These are phyloP conservation scores for Oreohelix idahoensis DNA, from an alignment of 1,140 invertebrate species.

Conservation along the genomic window DNA sequence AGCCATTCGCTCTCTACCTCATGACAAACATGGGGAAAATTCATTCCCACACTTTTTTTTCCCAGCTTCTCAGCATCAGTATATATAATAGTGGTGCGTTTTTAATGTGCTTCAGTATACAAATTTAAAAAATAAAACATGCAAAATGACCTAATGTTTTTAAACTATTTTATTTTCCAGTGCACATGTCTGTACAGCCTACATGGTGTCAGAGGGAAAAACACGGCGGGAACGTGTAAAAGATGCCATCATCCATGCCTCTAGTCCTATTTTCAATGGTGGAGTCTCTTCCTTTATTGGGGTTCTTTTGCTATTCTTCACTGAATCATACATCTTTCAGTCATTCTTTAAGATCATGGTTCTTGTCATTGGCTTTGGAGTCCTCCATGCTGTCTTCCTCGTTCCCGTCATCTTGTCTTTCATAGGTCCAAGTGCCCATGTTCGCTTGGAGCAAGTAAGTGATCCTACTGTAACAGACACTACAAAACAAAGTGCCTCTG, in stretches of 20 bases:
- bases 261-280: conserved; percentile 95
- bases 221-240: conserved; percentile 81
- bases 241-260: conserved; percentile 90
- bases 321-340: conserved; percentile 95
- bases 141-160: not conserved
- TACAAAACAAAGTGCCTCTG: not conserved
- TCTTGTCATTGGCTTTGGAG: conserved; percentile 93
- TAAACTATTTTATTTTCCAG: conserved; percentile 79
- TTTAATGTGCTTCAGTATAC: too few relatives aligned
- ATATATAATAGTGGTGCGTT: too few relatives aligned
- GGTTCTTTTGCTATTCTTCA: conserved; percentile 87
- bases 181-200: conserved; percentile 97
- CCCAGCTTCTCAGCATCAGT: too few relatives aligned
- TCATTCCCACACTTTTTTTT: too few relatives aligned
- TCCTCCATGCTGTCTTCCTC: conserved; percentile 92
- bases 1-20: too few relatives aligned
- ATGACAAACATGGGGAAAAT: too few relatives aligned
- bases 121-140: too few relatives aligned
- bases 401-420: conserved; percentile 90
- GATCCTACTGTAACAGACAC: not conserved
- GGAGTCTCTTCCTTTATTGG: conserved; percentile 94
- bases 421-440: conserved; percentile 22
- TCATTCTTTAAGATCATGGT: conserved; percentile 99
- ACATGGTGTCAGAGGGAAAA: conserved; percentile 84
- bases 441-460: not conserved